A percentile compares a stretch with the other conserved stretches of the same genome.
These are phyloP conservation scores for Vultur gryphus DNA, from an alignment of 2,797 vertebrate species.

Conservation along the genomic window DNA sequence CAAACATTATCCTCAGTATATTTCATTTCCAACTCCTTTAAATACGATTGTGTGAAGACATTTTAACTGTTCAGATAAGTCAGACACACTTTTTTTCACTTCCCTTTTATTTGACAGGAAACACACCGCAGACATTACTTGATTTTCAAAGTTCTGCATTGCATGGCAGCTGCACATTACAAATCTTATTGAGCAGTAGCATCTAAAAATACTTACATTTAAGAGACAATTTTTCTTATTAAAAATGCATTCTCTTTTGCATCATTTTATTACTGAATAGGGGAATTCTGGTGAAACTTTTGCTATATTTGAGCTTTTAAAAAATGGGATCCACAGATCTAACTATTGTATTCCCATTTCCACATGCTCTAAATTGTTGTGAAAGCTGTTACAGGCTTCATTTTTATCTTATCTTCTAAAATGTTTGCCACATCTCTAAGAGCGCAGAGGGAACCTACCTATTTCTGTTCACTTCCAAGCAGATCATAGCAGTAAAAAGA, in stretches of 20 bases:
- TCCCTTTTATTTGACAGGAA: not conserved
- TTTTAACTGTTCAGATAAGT: not conserved
- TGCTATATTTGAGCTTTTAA: not conserved
- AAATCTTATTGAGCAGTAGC: not conserved
- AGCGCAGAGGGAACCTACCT: not conserved
- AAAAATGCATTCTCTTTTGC: not conserved
- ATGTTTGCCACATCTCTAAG: not conserved
- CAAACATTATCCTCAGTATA: not conserved
- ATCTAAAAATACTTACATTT: not conserved
- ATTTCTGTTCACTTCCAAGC: not conserved
- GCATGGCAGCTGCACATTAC: not conserved
- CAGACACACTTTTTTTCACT: not conserved
- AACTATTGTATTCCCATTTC: not conserved
- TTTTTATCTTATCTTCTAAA: not conserved
- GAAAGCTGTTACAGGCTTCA: not conserved
- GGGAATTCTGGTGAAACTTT: not conserved
- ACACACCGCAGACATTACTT: not conserved
- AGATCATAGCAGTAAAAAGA: not conserved
- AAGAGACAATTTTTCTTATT: not conserved
- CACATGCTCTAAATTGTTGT: not conserved
- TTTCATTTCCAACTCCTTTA: not conserved
- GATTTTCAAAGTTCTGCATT: not conserved
- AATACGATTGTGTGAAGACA: not conserved
- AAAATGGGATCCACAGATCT: not conserved
- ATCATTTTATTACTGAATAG: not conserved